Base-by-base conservation (phyloP, 2,888 invertebrate genomes). In the Lumbricus terrestris region DNA sequence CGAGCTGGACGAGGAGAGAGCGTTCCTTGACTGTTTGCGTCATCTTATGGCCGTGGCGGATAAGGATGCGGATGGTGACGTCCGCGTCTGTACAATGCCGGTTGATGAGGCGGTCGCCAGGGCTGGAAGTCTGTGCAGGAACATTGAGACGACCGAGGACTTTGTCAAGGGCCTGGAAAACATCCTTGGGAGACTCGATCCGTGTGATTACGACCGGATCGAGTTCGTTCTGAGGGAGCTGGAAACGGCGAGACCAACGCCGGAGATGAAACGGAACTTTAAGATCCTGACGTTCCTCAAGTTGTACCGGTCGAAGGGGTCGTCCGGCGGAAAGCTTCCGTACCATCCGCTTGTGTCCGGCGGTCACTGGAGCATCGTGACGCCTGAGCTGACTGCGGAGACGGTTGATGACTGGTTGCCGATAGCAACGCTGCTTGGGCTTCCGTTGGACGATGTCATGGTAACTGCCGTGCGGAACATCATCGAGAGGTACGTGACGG, bases 141-240 rank as follows among this genome's bases (percentile, higher is more conserved):
- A 40, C 20, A 37, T 40, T 20, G 88, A 88, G 18, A 8, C 0
- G 88, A 34, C 33, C 6, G 88, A 47, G 29, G 37, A 47, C n/a
- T 42, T 88, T 34, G 88, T 88, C 20, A 34, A 33, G n/a, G 88
- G 20, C 29, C 42, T 88, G 20, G 38, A 40, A 20, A 6, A 34
- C 20, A 40, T 88, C 16, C 37, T 40, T 8, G 29, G 0, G 4
- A 91, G 93, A 93, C 92, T 93, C 20, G 93, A 93, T 91, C 91
- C 93, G 0, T 94, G 94, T 92, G 93, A 94, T 89, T 94, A 94
- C 92, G 93, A 94, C 91, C 93, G 92, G 15, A 89, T 94, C 47
- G 92, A 93, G 91, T 93, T 94, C 91, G 89, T 93, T 42, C 90
- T 94, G 69, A 29, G 83, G 23, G n/a, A 37, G 18, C 29, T 90